A percentile compares a stretch with the other conserved stretches of the same genome.
Evolutionary conservation across 2,797 vertebrate species (phyloP).

Genomic region (Graptemys geographica): DNA sequence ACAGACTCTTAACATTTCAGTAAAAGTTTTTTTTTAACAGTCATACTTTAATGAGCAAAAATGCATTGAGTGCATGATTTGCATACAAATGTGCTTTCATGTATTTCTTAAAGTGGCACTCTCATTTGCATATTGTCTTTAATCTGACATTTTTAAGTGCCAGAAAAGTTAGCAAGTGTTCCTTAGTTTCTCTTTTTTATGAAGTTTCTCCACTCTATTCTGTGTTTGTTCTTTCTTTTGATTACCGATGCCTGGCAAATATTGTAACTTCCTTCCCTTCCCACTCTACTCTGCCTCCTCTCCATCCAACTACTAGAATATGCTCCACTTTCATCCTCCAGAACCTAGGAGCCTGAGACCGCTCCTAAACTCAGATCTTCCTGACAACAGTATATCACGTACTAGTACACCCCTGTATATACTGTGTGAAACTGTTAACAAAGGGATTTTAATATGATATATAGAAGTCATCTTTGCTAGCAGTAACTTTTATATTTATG

Average conservation of each 20-base stretch:
- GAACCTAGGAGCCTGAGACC: background rate
- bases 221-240: conserved; percentile 50
- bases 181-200: conserved; percentile 16
- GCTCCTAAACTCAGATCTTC: background rate
- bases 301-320: background rate
- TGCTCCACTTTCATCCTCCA: background rate
- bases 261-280: background rate
- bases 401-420: background rate
- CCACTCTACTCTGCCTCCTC: background rate
- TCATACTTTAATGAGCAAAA: conserved; percentile 31
- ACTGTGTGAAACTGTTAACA: background rate
- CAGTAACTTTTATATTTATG: background rate
- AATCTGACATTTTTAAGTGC: conserved; percentile 35
- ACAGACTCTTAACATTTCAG: background rate
- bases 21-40: background rate
- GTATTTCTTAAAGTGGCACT: conserved; percentile 16
- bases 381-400: background rate
- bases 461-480: background rate
- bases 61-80: background rate
- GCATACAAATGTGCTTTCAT: conserved; percentile 25
- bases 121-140: conserved; percentile 32
- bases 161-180: background rate
- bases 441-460: background rate
- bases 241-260: conserved; percentile 25
- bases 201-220: conserved; percentile 6